Evolutionary conservation across 2,113 vertebrate species (phyloP).

Genomic region (Conger conger): DNA sequence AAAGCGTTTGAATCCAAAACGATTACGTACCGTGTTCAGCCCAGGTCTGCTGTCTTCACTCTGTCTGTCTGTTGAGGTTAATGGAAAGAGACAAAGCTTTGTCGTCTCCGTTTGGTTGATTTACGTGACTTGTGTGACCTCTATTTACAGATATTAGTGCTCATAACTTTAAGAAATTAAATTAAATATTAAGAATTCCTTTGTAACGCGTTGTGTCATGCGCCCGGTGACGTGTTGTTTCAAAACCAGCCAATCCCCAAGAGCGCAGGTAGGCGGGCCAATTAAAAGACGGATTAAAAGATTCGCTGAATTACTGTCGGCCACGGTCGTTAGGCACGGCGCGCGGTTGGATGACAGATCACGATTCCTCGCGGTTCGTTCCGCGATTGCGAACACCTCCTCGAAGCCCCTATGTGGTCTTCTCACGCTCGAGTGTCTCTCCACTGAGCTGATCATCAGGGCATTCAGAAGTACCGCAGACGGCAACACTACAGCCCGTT

Average conservation of each 20-base stretch:
- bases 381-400: background rate
- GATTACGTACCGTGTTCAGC: too few species aligned
- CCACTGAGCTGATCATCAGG: background rate
- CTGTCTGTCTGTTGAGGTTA: background rate
- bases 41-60: background rate
- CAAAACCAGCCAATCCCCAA: background rate
- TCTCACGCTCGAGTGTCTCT: background rate
- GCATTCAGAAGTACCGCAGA: conserved; percentile 40
- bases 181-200: background rate
- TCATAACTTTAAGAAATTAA: background rate
- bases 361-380: background rate
- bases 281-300: background rate
- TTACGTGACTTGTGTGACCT: background rate
- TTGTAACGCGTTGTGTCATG: background rate
- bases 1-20: too few species aligned
- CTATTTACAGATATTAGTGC: too few species aligned
- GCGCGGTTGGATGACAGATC: background rate
- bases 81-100: background rate
- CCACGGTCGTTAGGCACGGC: background rate
- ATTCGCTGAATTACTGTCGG: background rate
- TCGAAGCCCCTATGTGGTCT: background rate
- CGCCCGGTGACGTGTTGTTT: background rate
- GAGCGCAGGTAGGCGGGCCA: background rate
- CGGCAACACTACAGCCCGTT: conserved; percentile 49
- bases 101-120: background rate